Evolutionary conservation across 2,888 invertebrate species (phyloP), one percentile per base, ranked within the genome.

Genomic region (Harpalus rufipes): DNA sequence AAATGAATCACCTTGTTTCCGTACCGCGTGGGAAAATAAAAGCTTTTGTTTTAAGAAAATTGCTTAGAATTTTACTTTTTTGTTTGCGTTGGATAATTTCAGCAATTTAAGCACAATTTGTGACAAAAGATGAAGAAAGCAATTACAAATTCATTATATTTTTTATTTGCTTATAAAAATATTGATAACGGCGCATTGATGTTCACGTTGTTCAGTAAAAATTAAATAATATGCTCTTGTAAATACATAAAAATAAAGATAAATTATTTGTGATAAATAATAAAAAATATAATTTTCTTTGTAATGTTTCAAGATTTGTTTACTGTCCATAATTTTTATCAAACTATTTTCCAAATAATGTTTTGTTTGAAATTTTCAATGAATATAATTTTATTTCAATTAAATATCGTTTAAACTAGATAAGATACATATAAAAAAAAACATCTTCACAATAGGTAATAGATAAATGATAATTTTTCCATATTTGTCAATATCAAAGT

Each of bases 21-120:
- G 78, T 58, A 32, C 58, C 25, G 56, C 78, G 78, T 78, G 78
- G 78, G 78, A 78, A 78, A 78, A 78, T 21, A 74, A 74, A 78
- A 25, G 56, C 56, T 78, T 78, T 78, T 78, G 78, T 78, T 58
- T 78, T 58, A 56, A 58, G 56, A 78, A 78, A 78, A 78, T 74
- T 74, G 72, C 72, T 74, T 74, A 44, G 72, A 74, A 74, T 74
- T 41, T 74, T 44, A 68, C 72, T 61, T 61, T 59, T 61, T 61
- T 14, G 59, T 61, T 61, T 16, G 18, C 59, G 59, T 51, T 12
- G 44, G 0, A 12, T 51, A 51, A 51, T 51, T 51, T 51, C 7
- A 59, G 59, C 7, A 59, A 59, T 59, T 59, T 59, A 59, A 14
- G 10, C 59, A 59, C 16, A 59, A 51, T 51, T 51, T 51, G 44